Conservation (phyloP, 2,888 invertebrate genomes). For the Pocota personata region DNA sequence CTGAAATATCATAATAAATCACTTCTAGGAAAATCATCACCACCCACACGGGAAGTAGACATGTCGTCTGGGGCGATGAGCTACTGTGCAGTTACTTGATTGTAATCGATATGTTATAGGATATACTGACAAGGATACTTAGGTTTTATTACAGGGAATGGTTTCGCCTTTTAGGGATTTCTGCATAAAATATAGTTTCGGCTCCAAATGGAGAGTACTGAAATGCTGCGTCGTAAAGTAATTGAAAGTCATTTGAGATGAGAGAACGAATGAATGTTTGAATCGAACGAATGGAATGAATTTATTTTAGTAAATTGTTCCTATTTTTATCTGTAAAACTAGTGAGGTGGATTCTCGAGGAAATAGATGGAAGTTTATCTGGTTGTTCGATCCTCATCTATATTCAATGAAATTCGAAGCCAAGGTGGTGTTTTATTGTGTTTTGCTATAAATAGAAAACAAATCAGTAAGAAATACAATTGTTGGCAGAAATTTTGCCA, state of each 20-base stretch:
- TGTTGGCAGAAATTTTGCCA: background rate
- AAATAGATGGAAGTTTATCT: background rate
- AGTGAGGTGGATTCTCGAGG: background rate
- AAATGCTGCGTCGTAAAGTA: conserved; percentile 57
- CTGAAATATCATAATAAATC: conserved; percentile 57
- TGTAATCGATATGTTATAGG: conserved; percentile 56
- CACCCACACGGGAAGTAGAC: conserved; percentile 20
- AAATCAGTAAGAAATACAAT: background rate
- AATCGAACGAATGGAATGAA: conserved; percentile 36
- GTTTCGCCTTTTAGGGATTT: conserved; percentile 50
- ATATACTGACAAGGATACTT: conserved; percentile 52
- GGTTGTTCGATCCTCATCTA: background rate
- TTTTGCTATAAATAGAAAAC: background rate
- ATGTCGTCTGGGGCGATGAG: background rate
- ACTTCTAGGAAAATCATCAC: conserved; percentile 9
- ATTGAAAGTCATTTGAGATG: conserved; percentile 63
- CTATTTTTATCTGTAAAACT: background rate
- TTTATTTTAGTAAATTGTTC: conserved; percentile 33
- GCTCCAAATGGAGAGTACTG: conserved; percentile 24
- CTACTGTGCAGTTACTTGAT: conserved; percentile 34
- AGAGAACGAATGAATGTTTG: conserved; percentile 34
- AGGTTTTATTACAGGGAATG: conserved; percentile 59
- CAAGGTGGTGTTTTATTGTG: background rate
- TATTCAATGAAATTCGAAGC: conserved; percentile 9
- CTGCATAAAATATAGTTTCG: conserved; percentile 54